Evolutionary conservation across 1,140 invertebrate genomes (phyloP).

Genomic region (Caenorhabditis inopinata): DNA sequence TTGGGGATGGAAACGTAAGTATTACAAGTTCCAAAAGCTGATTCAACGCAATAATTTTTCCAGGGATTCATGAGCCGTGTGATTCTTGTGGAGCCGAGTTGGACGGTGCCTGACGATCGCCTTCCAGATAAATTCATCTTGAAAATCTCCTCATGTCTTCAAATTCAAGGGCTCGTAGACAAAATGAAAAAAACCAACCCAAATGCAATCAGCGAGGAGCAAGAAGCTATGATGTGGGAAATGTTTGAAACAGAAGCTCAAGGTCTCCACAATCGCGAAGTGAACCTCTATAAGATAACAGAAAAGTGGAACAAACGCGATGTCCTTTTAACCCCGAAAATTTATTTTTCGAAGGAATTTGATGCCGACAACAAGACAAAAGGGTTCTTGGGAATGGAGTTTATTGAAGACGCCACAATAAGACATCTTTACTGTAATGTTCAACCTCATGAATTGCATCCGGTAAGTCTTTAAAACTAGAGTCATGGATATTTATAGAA

Average conservation of each 20-base stretch:
- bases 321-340: not conserved
- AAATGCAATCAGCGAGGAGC: not conserved
- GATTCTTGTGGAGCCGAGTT: constrained; percentile 14
- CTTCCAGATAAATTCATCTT: constrained; percentile 13
- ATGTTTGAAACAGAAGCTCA: constrained; percentile 1
- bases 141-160: constrained; percentile 16
- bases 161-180: not conserved
- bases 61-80: constrained; percentile 33
- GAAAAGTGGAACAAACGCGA: not conserved
- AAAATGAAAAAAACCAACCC: not conserved
- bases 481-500: not conserved
- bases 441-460: not conserved
- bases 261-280: constrained; percentile 23
- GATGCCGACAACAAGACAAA: not conserved
- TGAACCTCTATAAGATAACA: not conserved
- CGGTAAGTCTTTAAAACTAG: not conserved
- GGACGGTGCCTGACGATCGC: not conserved
- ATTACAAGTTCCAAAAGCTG: not conserved
- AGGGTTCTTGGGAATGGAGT: constrained; percentile 33
- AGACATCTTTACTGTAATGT: constrained; percentile 1
- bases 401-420: not conserved
- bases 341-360: not conserved
- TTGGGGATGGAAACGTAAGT: constrained; percentile 36
- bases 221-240: not conserved
- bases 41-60: not conserved